phyloP scores from a whole-genome alignment of 1,140 invertebrate species.

The Drosophila ficusphila region DNA sequence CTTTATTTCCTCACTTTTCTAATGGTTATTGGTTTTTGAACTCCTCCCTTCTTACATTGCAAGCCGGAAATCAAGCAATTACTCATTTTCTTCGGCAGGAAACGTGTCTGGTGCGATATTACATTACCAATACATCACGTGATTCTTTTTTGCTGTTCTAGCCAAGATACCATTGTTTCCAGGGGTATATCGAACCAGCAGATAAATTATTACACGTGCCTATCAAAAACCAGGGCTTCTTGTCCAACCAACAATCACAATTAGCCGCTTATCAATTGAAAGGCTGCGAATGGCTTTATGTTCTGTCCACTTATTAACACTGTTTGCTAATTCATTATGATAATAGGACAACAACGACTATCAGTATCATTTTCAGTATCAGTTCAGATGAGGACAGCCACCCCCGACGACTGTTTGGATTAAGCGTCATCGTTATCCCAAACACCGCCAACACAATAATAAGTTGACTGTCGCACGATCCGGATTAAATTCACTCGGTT shows the following conservation, averaged over 20 bases:
- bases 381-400: conserved; percentile 26
- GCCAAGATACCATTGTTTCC: conserved; percentile 1
- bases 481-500: conserved; percentile 39
- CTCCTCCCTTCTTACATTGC: neutral
- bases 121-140: neutral
- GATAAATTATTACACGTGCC: neutral
- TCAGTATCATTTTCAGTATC: conserved; percentile 44
- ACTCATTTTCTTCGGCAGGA: neutral
- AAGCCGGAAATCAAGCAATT: neutral
- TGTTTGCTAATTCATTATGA: conserved; percentile 61
- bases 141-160: neutral
- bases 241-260: conserved; percentile 22
- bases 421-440: conserved; percentile 49
- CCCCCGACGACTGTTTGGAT: conserved; percentile 22
- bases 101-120: neutral
- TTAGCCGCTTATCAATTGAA: conserved; percentile 62
- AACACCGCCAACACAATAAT: conserved; percentile 13
- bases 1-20: too few relatives aligned
- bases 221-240: neutral
- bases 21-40: too few relatives aligned
- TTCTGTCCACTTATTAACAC: conserved; percentile 43
- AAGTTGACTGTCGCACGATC: conserved; percentile 24
- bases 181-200: neutral
- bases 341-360: conserved; percentile 36
- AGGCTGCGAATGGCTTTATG: conserved; percentile 15